These are phyloP conservation scores for Coccyzus lansbergi DNA, from an alignment of 2,797 vertebrate species.

Conservation along the genomic window DNA sequence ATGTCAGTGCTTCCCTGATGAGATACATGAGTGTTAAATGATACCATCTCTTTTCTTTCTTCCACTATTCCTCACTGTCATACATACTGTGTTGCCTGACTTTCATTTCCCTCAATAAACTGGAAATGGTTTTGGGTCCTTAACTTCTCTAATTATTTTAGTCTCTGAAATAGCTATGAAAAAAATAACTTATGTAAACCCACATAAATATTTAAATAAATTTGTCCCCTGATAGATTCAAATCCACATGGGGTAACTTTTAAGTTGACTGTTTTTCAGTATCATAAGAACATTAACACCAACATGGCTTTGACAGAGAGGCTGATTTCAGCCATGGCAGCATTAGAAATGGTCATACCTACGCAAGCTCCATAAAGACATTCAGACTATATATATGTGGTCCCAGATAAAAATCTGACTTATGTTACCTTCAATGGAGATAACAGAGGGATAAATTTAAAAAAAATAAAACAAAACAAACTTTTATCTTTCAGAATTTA, in stretches of 20 bases:
- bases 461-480: not conserved
- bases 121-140: not conserved
- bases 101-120: not conserved
- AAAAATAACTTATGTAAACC: not conserved
- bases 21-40: not conserved
- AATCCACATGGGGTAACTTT: not conserved
- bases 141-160: not conserved
- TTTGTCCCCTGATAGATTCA: not conserved
- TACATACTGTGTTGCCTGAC: fast-evolving
- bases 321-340: not conserved
- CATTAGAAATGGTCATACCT: not conserved
- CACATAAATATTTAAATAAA: not conserved
- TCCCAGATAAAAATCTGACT: not conserved
- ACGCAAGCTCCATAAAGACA: not conserved
- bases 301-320: not conserved
- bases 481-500: not conserved
- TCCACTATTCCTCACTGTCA: not conserved
- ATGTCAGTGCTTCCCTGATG: not conserved
- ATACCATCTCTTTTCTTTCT: not conserved
- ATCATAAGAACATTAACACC: not conserved
- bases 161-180: not conserved
- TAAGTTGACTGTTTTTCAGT: not conserved
- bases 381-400: not conserved
- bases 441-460: not conserved
- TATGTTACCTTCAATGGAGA: not conserved